Evolutionary conservation across 2,888 invertebrate species (phyloP), one percentile per base, ranked within the genome.

Genomic region (Drosophila tripunctata): DNA sequence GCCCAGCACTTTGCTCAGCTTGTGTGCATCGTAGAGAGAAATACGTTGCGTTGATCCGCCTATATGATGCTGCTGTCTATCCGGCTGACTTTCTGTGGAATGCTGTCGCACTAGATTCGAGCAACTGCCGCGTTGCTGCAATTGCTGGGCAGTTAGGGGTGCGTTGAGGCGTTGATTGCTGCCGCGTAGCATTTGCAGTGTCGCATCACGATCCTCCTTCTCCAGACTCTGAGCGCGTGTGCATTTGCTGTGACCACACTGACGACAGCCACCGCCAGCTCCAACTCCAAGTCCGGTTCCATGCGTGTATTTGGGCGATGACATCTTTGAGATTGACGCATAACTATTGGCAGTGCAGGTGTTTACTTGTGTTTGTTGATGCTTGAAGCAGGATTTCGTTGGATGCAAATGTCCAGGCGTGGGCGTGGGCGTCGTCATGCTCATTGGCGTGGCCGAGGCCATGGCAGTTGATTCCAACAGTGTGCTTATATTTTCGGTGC

Each of bases 341-440:
- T 73, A 57, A 21, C 35, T 36, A 24, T 43, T 69, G 75, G 76
- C 77, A 64, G 80, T 68, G 80, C 80, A 81, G 72, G 72, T 67
- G 73, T 66, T 72, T 12, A 70, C 73, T 74, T 86, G 87, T 50
- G 82, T 79, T 51, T 89, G 89, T 58, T 90, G 90, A 63, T 91
- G 90, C 75, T 90, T 91, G 43, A 91, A 91, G 69, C 91, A 91
- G 35, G 91, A 91, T 80, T 91, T 91, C 19, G 90, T 82, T 55
- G 90, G 89, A 75, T 80, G 79, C 60, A 77, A 52, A 51, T 75
- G 76, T 0, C 40, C 38, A 5, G 40, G 12, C 21, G 21, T 30
- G 62, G 67, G 24, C 58, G 15, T 21, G 14, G 33, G 14, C 35
- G 8, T 41, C 1, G 12, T 5, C 10, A 17, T 67, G 27, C 69